phyloP scores from a whole-genome alignment of 2,888 invertebrate genomes.

The Noctua pronuba region DNA sequence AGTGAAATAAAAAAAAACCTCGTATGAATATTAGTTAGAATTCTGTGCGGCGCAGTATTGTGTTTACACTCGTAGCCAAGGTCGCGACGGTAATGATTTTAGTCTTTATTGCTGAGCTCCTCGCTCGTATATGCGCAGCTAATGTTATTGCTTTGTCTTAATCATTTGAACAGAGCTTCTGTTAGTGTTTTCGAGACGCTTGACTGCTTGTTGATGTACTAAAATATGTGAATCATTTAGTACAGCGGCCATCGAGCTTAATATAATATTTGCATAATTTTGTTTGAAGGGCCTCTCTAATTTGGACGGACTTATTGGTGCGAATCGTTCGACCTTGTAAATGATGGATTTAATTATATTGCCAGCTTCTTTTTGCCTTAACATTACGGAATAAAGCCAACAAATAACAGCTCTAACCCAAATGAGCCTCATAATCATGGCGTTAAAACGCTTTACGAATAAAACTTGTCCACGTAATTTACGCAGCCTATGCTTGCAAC shows the following conservation, averaged over 20 bases:
- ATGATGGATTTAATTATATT: slow-evolving; percentile 17
- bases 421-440: slow-evolving; percentile 5
- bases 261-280: slow-evolving; percentile 14
- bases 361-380: background rate
- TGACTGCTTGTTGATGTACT: slow-evolving; percentile 21
- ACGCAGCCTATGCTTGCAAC: background rate
- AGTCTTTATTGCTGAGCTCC: slow-evolving; percentile 58
- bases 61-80: slow-evolving; percentile 62
- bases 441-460: background rate
- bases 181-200: slow-evolving; percentile 40
- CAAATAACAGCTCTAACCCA: slow-evolving; percentile 12
- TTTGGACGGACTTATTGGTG: slow-evolving; percentile 18
- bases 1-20: slow-evolving; percentile 50
- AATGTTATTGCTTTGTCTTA: slow-evolving; percentile 40
- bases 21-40: slow-evolving; percentile 61
- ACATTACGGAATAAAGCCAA: background rate
- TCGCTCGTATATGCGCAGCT: slow-evolving; percentile 39
- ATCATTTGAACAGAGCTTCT: slow-evolving; percentile 53
- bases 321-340: slow-evolving; percentile 19
- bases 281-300: slow-evolving; percentile 12
- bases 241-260: background rate
- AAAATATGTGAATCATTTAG: slow-evolving; percentile 3
- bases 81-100: slow-evolving; percentile 64
- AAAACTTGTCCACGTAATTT: background rate
- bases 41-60: slow-evolving; percentile 64